Conservation (phyloP, 2,113 vertebrate species). For the Osmerus eperlanus region DNA sequence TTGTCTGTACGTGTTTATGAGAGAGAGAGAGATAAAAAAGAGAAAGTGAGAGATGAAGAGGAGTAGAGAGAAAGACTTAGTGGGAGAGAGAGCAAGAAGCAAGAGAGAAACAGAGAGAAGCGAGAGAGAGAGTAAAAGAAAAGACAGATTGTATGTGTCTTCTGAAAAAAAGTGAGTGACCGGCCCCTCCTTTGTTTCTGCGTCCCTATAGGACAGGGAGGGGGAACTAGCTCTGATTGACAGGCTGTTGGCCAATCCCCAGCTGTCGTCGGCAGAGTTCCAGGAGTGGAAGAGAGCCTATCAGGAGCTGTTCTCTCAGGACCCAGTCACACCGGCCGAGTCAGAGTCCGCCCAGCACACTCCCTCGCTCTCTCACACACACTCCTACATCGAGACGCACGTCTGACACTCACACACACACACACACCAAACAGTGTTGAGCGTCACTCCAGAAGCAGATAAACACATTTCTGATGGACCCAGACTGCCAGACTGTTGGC, state of each 20-base stretch:
- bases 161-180: constrained; percentile 36
- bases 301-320: constrained; percentile 88
- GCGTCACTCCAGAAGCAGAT: constrained; percentile 2
- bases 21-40: too few species aligned
- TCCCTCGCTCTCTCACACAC: constrained; percentile 88
- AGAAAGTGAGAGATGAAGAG: too few species aligned
- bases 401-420: constrained; percentile 73
- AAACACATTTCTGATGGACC: constrained; percentile 1
- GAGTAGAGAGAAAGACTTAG: too few species aligned
- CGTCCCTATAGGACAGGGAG: constrained; percentile 90
- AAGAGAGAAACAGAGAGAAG: too few species aligned
- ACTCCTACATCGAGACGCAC: constrained; percentile 97
- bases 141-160: constrained; percentile 23
- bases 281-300: constrained; percentile 96
- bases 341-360: constrained; percentile 77
- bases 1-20: constrained; percentile 48
- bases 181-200: constrained; percentile 66
- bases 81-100: too few species aligned
- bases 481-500: not conserved
- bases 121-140: too few species aligned
- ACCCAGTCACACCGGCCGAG: constrained; percentile 69
- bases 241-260: constrained; percentile 90
- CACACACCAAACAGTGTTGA: not conserved
- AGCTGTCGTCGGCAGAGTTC: constrained; percentile 94
- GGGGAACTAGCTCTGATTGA: constrained; percentile 96